Evolutionary conservation across 2,797 vertebrate genomes (phyloP), one percentile per base, ranked within the genome.

Genomic region (Champsocephalus gunnari): DNA sequence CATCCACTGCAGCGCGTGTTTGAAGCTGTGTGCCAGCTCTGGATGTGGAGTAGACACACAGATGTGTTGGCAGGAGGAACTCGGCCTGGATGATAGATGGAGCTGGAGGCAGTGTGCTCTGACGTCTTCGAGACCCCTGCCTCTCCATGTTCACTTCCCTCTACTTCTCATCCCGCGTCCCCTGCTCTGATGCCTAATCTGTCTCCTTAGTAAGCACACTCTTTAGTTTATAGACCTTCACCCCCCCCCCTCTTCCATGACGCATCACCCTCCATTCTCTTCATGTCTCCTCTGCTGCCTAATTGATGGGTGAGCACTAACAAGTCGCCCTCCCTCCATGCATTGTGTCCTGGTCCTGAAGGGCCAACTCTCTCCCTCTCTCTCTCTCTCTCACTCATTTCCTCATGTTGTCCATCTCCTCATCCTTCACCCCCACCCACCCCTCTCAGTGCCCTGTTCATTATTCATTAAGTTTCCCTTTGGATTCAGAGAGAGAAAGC

Each of bases 381-480:
- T 60, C 60, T 19, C 74, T 80, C 75, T 43, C 56, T 69, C 71
- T 69, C 75, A 51, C 13, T 82, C 74, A 38, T 77, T 53, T 59
- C 58, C 76, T 57, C 16, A 3, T 10, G 48, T 73, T 62, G 55
- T 87, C 75, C 67, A 60, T 70, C 73, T 70, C 60, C 72, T 77
- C 76, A 43, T 73, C 74, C 66, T 47, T 44, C 82, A 47, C 58
- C 32, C 67, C 51, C 57, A 21, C 82, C 76, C 73, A 28, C 56
- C 70, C 66, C 84, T 81, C 77, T 79, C 81, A 50, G 82, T 51
- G 72, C 88, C 87, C 88, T 80, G 83, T 94, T 94, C 88, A 92
- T 94, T 93, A 93, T 93, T 91, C 83, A 91, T 91, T 85, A 84
- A 61, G 73, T 86, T 88, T 93, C 84, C 86, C 84, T 83, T 80